Evolutionary conservation across 2,797 vertebrate species (phyloP), one percentile per base, ranked within the genome.

Genomic region (Aplochiton taeniatus): DNA sequence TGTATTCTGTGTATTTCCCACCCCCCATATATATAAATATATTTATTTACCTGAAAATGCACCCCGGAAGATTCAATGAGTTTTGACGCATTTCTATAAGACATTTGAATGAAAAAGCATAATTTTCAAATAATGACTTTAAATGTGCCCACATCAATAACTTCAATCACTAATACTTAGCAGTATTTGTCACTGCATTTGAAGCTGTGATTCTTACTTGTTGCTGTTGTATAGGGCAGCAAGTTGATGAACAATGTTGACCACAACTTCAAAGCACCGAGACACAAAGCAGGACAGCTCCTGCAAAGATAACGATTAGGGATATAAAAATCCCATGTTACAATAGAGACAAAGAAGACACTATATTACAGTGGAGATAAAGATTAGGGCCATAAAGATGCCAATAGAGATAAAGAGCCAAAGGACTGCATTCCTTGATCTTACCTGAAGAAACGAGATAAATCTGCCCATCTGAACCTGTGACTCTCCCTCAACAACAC

Each of bases 401-500:
- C 60, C n/a, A 10, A 14, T 8, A 18, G 54, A 11, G 9, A n/a
- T 50, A 19, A 7, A 42, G 31, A 2, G 31, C 31, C 2, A 7
- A 12, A n/a, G 16, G 3, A 41, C 0, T 16, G n/a, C 19, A 0
- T 0, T 20, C 47, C 47, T 48, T 3, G 31, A 4, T 17, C 58
- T 54, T 51, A 99, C 98, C 95, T 99, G 98, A 61, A 99, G 87
- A 71, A 99, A 99, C 18, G 97, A 97, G 89, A 99, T 92, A 79
- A 96, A 98, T 88, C 97, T 93, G 68, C 98, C 98, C 95, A 99
- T 98, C 73, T 99, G 96, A 88, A 99, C 95, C 83, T 98, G 97
- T 52, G 92, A 94, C 76, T 99, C 97, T 61, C 98, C 97, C 84
- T 99, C 97, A 74, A 95, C 88, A 88, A 96, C 91, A 78, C 95